These are phyloP conservation scores for Macaria notata DNA, from an alignment of 2,888 invertebrate genomes.

Conservation along the genomic window DNA sequence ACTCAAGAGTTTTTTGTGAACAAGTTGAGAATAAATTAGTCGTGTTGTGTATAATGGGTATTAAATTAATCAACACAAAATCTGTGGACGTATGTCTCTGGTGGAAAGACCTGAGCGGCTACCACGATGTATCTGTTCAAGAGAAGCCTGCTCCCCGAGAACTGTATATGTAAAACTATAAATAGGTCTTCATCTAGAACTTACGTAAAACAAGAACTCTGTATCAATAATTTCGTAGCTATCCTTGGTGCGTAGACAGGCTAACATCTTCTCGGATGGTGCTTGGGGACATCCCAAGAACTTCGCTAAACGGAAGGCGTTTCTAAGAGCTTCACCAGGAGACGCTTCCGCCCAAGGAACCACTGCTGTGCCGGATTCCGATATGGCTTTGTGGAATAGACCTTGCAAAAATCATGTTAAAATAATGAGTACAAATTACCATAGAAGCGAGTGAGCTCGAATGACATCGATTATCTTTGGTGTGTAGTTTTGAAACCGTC, in stretches of 20 bases:
- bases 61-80: no score
- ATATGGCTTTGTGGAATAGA: constrained; percentile 87
- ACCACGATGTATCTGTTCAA: no score
- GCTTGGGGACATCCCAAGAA: constrained; percentile 82
- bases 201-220: constrained; percentile 86
- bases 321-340: constrained; percentile 80
- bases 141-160: no score
- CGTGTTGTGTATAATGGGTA: no score
- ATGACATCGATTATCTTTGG: no score
- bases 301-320: constrained; percentile 83
- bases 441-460: no score
- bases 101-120: no score
- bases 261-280: constrained; percentile 76
- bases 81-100: no score
- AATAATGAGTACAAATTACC: no score
- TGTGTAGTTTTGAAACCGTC: no score
- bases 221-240: constrained; percentile 85
- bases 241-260: constrained; percentile 84
- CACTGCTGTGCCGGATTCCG: constrained; percentile 88
- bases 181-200: constrained; percentile 34
- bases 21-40: no score
- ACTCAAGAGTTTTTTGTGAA: no score
- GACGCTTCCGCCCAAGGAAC: constrained; percentile 86
- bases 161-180: neutral
- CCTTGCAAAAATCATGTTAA: constrained; percentile 60